phyloP scores from a whole-genome alignment of 2,797 vertebrate genomes.

The Bufotes viridis region DNA sequence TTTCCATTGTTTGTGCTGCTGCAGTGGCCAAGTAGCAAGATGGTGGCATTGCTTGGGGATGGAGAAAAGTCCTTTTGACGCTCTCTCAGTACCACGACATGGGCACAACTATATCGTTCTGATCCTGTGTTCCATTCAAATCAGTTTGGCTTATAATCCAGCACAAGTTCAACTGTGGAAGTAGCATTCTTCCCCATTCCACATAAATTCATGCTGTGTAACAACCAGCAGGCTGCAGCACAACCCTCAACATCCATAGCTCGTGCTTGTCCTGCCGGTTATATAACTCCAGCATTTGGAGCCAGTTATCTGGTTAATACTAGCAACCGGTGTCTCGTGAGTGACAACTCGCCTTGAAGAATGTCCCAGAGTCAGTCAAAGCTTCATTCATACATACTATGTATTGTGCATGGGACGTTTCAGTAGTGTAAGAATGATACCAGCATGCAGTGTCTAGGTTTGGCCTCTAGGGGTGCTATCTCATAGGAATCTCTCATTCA shows the following conservation, averaged over 20 bases:
- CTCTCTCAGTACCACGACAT: too few species aligned
- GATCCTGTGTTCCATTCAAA: too few species aligned
- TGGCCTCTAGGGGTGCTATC: background rate
- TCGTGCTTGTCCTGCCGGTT: background rate
- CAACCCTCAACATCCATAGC: background rate
- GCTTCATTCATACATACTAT: too few species aligned
- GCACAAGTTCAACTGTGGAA: background rate
- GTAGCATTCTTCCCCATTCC: background rate
- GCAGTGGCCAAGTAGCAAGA: background rate
- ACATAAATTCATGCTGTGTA: background rate
- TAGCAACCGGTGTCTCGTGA: background rate
- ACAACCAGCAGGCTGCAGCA: conserved; percentile 58
- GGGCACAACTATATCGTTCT: too few species aligned
- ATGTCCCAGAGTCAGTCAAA: background rate
- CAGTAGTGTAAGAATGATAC: background rate
- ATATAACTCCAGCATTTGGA: background rate
- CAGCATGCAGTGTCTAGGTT: background rate
- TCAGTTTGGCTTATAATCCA: background rate
- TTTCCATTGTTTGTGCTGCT: background rate
- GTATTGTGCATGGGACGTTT: background rate
- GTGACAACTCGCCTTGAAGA: background rate
- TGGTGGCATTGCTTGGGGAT: too few species aligned
- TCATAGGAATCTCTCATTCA: background rate
- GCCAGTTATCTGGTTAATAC: background rate
- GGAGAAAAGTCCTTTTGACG: too few species aligned